phyloP scores from a whole-genome alignment of 2,113 vertebrate genomes.

The Arizona elegans region DNA sequence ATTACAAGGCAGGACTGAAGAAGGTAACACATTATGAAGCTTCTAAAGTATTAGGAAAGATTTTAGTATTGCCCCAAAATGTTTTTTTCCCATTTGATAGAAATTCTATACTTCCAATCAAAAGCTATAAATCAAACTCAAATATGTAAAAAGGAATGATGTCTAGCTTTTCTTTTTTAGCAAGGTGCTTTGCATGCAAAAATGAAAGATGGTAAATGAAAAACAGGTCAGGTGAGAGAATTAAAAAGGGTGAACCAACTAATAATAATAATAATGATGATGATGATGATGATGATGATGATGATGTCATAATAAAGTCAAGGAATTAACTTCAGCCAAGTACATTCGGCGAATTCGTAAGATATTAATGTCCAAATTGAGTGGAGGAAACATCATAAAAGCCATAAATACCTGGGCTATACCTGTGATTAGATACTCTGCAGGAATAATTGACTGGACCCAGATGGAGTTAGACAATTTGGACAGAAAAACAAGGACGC shows the following conservation, averaged over 20 bases:
- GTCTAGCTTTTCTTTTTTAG: neutral
- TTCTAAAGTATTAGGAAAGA: neutral
- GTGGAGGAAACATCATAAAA: too few relatives aligned
- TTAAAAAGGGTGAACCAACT: neutral
- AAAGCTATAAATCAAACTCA: neutral
- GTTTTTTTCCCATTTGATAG: neutral
- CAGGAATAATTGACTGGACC: too few relatives aligned
- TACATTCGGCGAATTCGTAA: too few relatives aligned
- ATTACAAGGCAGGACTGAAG: neutral
- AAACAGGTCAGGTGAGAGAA: neutral
- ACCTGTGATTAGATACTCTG: too few relatives aligned
- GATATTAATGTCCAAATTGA: too few relatives aligned
- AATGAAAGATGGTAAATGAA: neutral
- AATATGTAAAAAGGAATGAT: neutral
- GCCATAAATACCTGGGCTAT: too few relatives aligned
- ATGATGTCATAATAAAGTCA: too few relatives aligned
- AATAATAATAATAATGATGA: too few relatives aligned
- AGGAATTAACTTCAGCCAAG: too few relatives aligned
- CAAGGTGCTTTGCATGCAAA: neutral
- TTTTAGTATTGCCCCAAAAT: neutral
- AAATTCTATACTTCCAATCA: neutral
- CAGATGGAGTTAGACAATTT: too few relatives aligned
- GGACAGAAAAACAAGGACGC: too few relatives aligned
- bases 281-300: too few relatives aligned
- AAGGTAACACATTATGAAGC: neutral